Evolutionary conservation across 1,140 invertebrate species (phyloP), one percentile per base, ranked within the genome.

Genomic region (Drosophila rufa): DNA sequence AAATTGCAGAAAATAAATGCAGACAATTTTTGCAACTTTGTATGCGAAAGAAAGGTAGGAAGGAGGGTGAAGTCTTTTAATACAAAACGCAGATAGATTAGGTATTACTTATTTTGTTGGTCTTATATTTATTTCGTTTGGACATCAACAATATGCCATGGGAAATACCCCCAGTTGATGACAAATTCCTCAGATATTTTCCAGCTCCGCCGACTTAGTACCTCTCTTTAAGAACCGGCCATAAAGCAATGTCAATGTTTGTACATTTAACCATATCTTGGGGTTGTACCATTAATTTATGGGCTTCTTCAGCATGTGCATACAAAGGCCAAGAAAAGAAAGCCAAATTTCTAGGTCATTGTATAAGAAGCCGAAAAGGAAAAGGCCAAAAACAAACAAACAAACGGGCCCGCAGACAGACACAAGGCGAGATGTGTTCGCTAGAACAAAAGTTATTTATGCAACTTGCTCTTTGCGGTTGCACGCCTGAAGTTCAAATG

Each of bases 281-380:
- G 43, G 62, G 19, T 60, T 73, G 57, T 69, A 69, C 56, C 74
- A 78, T 78, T 56, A 77, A 78, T 78, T 69, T 79, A 79, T 79
- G 75, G 27, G 38, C 66, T 79, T 70, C 58, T 57, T 55, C 19
- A 42, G 40, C 75, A 79, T 79, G 75, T 64, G 75, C 74, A 77
- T 61, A 77, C 75, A 77, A 77, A 77, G 69, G 61, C 65, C 64
- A 69, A 55, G 55, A 77, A 84, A 84, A 78, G 80, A 85, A 84
- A 86, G 68, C 77, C 73, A 74, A 87, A 83, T 87, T 87, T 87
- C 81, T 84, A 85, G 81, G 81, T 84, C 81, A 85, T 64, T 80
- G 81, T 70, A 80, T 64, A 77, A 70, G 66, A 84, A 68, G 48
- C 33, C 67, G 19, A 58, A 79, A 53, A 78, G 53, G 59, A 77